Evolutionary conservation across 2,888 invertebrate species (phyloP).

Genomic region (Danaus chrysippus): DNA sequence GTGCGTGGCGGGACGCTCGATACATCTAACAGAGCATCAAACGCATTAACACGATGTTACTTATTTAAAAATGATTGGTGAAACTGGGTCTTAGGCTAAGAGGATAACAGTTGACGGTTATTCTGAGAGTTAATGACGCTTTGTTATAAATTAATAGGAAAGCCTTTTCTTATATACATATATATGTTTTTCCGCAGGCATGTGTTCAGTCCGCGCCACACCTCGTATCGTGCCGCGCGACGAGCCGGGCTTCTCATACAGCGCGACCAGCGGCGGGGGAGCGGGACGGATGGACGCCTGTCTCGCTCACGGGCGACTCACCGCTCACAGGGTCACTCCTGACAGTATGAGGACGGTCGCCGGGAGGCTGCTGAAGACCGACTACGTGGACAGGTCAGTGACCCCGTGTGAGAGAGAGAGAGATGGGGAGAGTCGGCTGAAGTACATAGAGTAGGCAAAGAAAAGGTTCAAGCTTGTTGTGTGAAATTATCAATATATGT

Average conservation of each 20-base stretch:
- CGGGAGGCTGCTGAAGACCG: constrained; percentile 30
- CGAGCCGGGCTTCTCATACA: constrained; percentile 82
- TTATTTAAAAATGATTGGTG: too few species aligned
- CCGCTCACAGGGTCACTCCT: background rate
- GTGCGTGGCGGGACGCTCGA: too few species aligned
- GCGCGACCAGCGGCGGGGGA: constrained; percentile 50
- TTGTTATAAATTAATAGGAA: too few species aligned
- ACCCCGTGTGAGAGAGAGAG: background rate
- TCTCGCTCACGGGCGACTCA: constrained; percentile 37
- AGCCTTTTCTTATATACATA: background rate
- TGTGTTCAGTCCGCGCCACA: constrained; percentile 81
- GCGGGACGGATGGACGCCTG: constrained; percentile 48
- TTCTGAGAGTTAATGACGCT: too few species aligned
- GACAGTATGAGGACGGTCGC: constrained; percentile 25
- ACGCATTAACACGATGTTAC: too few species aligned
- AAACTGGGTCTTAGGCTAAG: too few species aligned
- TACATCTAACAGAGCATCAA: too few species aligned
- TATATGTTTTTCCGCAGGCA: constrained; percentile 50
- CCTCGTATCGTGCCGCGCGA: constrained; percentile 81
- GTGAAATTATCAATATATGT: too few species aligned
- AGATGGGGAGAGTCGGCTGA: too few species aligned
- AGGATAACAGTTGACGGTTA: too few species aligned
- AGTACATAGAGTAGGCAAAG: too few species aligned
- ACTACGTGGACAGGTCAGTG: constrained; percentile 47
- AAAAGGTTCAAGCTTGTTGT: too few species aligned